Evolutionary conservation across 2,113 vertebrate genomes (phyloP).

Genomic region (Corythaixoides concolor): DNA sequence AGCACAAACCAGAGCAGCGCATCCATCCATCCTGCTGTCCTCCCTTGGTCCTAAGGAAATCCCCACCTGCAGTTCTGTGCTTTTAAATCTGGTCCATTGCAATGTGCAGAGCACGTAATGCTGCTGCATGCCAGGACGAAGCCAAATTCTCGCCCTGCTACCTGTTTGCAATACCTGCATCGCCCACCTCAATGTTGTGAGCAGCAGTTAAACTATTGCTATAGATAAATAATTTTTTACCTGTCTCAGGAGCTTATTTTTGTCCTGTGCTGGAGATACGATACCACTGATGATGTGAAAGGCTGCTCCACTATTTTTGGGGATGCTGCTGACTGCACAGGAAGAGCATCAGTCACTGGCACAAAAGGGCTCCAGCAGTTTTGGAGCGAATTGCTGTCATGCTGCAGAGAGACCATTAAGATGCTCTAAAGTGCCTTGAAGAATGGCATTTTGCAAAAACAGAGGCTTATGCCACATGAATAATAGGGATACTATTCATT

Average conservation of each 20-base stretch:
- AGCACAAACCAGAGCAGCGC: background rate
- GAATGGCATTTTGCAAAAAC: background rate
- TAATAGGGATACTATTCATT: background rate
- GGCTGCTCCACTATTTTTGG: background rate
- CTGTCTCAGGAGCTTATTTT: background rate
- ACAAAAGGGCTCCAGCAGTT: background rate
- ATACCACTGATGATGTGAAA: background rate
- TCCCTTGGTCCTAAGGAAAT: background rate
- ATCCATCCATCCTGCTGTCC: background rate
- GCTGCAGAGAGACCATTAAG: constrained; percentile 5
- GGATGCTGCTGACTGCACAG: background rate
- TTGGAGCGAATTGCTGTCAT: background rate
- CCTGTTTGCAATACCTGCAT: background rate
- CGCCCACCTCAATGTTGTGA: rapidly evolving
- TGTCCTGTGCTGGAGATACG: background rate
- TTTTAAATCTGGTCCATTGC: background rate
- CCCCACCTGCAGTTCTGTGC: background rate
- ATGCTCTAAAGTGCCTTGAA: background rate
- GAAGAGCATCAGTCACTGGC: background rate
- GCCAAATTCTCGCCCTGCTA: background rate
- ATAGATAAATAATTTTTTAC: background rate
- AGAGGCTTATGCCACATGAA: background rate
- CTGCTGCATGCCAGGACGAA: background rate
- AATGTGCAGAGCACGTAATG: background rate
- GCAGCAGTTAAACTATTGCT: background rate